phyloP scores from a whole-genome alignment of 2,888 invertebrate species.

The Tinea trinotella region DNA sequence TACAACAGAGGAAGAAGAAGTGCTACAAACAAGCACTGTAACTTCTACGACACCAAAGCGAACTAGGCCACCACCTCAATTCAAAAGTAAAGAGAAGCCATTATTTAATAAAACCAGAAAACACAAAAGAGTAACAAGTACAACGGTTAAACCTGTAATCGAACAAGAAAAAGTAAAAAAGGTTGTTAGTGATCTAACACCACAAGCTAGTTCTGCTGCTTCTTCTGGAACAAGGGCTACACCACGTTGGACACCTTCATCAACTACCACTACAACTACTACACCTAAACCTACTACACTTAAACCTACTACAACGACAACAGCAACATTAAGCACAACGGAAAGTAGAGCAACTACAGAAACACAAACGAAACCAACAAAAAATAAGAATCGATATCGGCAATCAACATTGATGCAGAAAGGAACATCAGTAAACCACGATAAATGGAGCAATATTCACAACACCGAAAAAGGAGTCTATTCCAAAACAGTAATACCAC shows the following conservation, averaged over 20 bases:
- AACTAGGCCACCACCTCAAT: conserved; percentile 54
- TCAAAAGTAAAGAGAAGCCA: conserved; percentile 32
- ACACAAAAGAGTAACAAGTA: conserved; percentile 48
- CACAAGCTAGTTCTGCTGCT: conserved; percentile 49
- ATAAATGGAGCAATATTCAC: conserved; percentile 43
- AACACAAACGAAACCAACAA: conserved; percentile 23
- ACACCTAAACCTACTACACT: conserved; percentile 28
- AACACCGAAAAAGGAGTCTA: conserved; percentile 29
- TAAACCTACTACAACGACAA: conserved; percentile 25
- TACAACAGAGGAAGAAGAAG: conserved; percentile 18
- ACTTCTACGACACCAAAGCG: conserved; percentile 38
- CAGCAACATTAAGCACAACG: conserved; percentile 30
- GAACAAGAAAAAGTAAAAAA: conserved; percentile 34
- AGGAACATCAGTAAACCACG: conserved; percentile 63
- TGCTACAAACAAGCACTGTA: conserved; percentile 26
- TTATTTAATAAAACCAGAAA: conserved; percentile 44
- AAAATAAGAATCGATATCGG: conserved; percentile 51
- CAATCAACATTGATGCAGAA: conserved; percentile 55
- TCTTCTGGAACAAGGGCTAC: conserved; percentile 31
- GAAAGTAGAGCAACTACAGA: conserved; percentile 24
- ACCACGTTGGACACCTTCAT: conserved; percentile 29
- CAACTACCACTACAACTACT: conserved; percentile 23
- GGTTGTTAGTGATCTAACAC: conserved; percentile 42
- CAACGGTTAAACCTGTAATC: conserved; percentile 30
- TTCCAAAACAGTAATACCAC: conserved; percentile 28